Conservation (phyloP, 2,888 invertebrate genomes). For the Tuberolachnus salignus region DNA sequence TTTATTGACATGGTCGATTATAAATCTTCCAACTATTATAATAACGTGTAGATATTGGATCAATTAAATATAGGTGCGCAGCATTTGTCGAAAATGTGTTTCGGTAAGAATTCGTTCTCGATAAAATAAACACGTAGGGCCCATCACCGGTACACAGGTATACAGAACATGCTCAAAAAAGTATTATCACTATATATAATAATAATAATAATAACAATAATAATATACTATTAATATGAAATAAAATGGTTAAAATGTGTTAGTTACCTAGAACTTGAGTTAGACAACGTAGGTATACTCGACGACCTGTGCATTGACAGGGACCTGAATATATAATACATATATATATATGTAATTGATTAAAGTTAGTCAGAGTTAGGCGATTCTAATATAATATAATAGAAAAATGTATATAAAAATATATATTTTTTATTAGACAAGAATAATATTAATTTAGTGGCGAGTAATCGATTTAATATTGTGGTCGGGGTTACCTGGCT, state of each 20-base stretch:
- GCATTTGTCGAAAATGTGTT: neutral
- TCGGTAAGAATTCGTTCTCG: neutral
- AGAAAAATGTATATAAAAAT: neutral
- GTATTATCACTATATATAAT: neutral
- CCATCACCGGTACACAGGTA: slow-evolving; percentile 4
- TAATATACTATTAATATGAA: slow-evolving; percentile 1
- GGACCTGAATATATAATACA: slow-evolving; percentile 46
- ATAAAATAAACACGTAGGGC: neutral
- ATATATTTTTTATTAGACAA: neutral
- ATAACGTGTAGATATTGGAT: too few species aligned
- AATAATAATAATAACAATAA: neutral
- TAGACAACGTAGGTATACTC: slow-evolving; percentile 85
- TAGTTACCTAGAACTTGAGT: slow-evolving; percentile 75
- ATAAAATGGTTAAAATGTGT: slow-evolving; percentile 61
- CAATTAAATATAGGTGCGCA: too few species aligned
- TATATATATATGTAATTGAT: slow-evolving; percentile 51
- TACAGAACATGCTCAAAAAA: slow-evolving; percentile 12
- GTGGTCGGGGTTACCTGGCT: slow-evolving; percentile 55
- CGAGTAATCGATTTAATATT: too few species aligned
- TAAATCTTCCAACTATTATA: too few species aligned
- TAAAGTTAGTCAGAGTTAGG: slow-evolving; percentile 58
- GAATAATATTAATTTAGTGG: neutral
- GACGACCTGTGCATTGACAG: slow-evolving; percentile 83
- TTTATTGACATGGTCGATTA: too few species aligned
- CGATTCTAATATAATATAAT: slow-evolving; percentile 59